Conservation (phyloP, 2,113 vertebrate species). For the Menura novaehollandiae region DNA sequence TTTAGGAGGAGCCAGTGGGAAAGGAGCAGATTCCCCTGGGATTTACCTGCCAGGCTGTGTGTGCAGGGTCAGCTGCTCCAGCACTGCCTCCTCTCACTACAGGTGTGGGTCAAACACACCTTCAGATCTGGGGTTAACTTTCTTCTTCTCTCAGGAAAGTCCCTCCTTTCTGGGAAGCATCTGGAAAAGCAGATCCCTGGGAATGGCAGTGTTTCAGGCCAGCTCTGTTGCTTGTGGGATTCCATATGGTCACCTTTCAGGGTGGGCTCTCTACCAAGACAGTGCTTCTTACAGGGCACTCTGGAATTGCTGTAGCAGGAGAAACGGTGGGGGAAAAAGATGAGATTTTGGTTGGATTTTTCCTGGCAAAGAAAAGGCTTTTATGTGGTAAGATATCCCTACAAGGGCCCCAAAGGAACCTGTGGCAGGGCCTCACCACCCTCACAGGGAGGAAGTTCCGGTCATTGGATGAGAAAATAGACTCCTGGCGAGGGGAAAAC, state of each 20-base stretch:
- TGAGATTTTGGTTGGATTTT: not conserved
- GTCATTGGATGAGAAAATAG: not conserved
- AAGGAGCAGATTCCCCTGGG: not conserved
- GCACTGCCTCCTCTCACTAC: not conserved
- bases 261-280: not conserved
- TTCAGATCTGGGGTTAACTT: accelerated
- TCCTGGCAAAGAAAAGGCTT: not conserved
- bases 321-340: not conserved
- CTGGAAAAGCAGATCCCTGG: not conserved
- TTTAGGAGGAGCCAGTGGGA: not conserved
- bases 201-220: not conserved
- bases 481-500: not conserved
- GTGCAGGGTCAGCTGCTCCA: not conserved
- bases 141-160: not conserved
- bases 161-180: not conserved
- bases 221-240: not conserved
- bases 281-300: not conserved
- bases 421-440: not conserved
- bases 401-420: not conserved
- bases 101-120: not conserved
- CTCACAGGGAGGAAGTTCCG: not conserved
- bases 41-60: not conserved
- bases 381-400: not conserved
- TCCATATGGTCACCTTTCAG: not conserved
- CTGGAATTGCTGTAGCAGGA: not conserved